phyloP scores from a whole-genome alignment of 1,140 invertebrate species.

The Zaprionus africanus region DNA sequence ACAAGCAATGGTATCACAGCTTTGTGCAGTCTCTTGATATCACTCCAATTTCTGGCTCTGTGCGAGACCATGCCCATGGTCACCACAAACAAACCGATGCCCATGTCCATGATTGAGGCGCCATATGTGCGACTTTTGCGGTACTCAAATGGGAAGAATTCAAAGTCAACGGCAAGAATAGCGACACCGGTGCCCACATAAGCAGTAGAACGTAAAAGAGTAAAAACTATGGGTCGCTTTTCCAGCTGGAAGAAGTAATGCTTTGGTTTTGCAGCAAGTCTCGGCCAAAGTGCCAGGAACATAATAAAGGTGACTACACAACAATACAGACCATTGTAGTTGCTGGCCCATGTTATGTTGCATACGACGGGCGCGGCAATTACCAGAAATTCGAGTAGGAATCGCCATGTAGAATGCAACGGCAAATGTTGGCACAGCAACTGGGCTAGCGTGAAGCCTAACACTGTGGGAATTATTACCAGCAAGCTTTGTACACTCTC shows the following conservation, averaged over 20 bases:
- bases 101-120: conserved; percentile 96
- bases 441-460: conserved; percentile 52
- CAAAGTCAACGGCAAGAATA: conserved; percentile 97
- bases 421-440: conserved; percentile 44
- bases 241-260: conserved; percentile 39
- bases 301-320: neutral
- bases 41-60: conserved; percentile 68
- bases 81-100: conserved; percentile 95
- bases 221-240: conserved; percentile 55
- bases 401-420: conserved; percentile 31
- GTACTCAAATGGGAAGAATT: conserved; percentile 92
- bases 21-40: conserved; percentile 77
- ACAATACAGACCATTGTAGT: conserved; percentile 25
- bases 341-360: conserved; percentile 36
- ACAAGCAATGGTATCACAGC: conserved; percentile 86
- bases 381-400: conserved; percentile 63
- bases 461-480: conserved; percentile 31
- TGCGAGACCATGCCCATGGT: conserved; percentile 91
- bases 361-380: conserved; percentile 56
- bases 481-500: conserved; percentile 43
- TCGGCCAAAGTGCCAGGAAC: neutral
- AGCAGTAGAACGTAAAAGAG: conserved; percentile 87
- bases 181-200: conserved; percentile 91
- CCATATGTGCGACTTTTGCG: conserved; percentile 95
- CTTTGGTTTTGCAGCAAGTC: neutral